Base-by-base conservation (phyloP, 2,797 vertebrate genomes). In the Scyliorhinus canicula region DNA sequence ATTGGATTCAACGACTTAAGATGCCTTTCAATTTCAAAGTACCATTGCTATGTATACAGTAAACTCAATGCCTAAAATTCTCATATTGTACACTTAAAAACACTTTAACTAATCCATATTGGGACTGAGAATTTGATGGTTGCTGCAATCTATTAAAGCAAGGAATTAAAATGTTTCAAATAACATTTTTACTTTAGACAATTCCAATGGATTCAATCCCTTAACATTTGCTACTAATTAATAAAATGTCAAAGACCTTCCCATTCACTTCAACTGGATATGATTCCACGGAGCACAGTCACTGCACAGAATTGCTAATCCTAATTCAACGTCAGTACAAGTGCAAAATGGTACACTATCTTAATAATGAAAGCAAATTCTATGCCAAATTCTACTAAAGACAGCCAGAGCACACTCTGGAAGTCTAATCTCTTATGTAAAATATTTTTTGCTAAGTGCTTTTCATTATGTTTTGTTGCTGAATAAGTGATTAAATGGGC, bases 401-500 rank as follows among this genome's bases (percentile, higher is more conserved):
- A 57, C 55, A 57, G 52, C 86, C 44, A 52, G 28, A 69, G 93
- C 26, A 28, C 44, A 31, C 67, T 74, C 63, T 52, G 67, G 67
- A 94, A 71, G 44, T 71, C 47, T 40, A 52, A 94, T 74, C 93
- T 31, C 63, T 94, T 74, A 71, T 74, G 93, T 94, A 94, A 94
- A 94, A 94, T 94, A 74, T 94, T 52, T 50, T 74, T 93, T 93
- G 93, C 69, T 94, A 94, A 94, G 67, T 71, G 65, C 50, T 74
- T 94, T 94, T 94, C 65, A 74, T 94, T 74, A 52, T 71, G 50
- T 82, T 94, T 94, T 94, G 26, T 71, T 94, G 93, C 67, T 94
- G 93, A 94, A 71, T 94, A 50, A 71, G 67, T 94, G 47, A 94
- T 94, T 94, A 94, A 94, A 94, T 90, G 86, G 55, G 86, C 52